Percentiles rank a stretch among this genome's conserved stretches.
phyloP scores from a whole-genome alignment of 2,797 vertebrate species.

The Gadopsis marmoratus region DNA sequence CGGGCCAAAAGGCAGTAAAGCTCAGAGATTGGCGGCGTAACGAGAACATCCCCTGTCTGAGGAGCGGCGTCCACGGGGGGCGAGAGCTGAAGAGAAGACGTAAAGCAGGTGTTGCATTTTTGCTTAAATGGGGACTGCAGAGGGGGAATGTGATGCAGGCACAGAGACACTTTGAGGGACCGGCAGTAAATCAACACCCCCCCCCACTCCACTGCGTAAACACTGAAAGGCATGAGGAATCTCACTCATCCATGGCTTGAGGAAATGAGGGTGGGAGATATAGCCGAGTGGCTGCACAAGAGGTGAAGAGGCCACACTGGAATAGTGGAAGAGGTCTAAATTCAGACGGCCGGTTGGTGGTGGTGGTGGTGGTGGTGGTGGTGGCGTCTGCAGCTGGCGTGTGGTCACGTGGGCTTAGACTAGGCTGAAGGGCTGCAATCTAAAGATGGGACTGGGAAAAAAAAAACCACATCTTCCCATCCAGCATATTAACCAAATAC shows the following conservation, averaged over 20 bases:
- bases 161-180: conserved; percentile 39
- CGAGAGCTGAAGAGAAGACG: neutral
- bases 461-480: neutral
- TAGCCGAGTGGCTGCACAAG: conserved; percentile 26
- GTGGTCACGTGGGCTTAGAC: conserved; percentile 1
- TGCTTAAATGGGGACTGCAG: neutral
- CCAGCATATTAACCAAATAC: neutral
- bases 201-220: conserved; percentile 52
- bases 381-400: conserved; percentile 15
- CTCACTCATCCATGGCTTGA: conserved; percentile 71
- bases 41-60: neutral
- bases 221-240: conserved; percentile 63
- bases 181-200: conserved; percentile 49
- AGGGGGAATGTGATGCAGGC: neutral
- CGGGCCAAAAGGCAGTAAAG: conserved; percentile 14
- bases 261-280: conserved; percentile 65
- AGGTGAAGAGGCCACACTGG: conserved; percentile 16
- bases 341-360: neutral
- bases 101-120: neutral
- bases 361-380: neutral
- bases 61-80: neutral
- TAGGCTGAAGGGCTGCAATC: neutral
- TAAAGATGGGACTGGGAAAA: neutral
- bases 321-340: conserved; percentile 23
- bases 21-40: neutral